These are phyloP conservation scores for Dendrolimus pini DNA, from an alignment of 2,888 invertebrate genomes.

Conservation along the genomic window DNA sequence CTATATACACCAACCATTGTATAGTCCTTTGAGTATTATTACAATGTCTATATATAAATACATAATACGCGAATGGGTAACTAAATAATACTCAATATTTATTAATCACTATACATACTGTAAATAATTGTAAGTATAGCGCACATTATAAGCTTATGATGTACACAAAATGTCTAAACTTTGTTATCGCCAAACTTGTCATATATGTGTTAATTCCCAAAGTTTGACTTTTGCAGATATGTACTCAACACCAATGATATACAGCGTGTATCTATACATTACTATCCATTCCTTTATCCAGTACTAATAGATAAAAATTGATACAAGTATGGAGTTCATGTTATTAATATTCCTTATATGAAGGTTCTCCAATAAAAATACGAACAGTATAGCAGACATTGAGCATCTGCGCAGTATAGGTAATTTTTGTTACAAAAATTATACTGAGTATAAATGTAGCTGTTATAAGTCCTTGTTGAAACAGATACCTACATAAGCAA, in stretches of 20 bases:
- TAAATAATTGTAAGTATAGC: neutral
- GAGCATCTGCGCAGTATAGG: no score
- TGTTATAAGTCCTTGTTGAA: no score
- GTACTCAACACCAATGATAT: slow-evolving; percentile 14
- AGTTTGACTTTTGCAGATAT: slow-evolving; percentile 65
- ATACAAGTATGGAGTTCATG: no score
- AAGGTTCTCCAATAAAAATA: no score
- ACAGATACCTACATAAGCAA: no score
- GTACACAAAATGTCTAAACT: slow-evolving; percentile 63
- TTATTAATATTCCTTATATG: no score
- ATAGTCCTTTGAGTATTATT: slow-evolving; percentile 51
- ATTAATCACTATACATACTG: slow-evolving; percentile 21
- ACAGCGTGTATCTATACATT: no score
- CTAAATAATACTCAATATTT: slow-evolving; percentile 30
- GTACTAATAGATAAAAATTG: no score
- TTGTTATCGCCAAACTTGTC: slow-evolving; percentile 36
- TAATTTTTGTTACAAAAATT: no score
- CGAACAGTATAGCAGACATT: no score
- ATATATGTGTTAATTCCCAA: slow-evolving; percentile 37
- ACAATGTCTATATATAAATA: slow-evolving; percentile 24
- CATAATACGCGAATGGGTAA: slow-evolving; percentile 39
- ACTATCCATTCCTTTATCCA: no score
- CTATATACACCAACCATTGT: slow-evolving; percentile 52
- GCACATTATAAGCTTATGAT: slow-evolving; percentile 14
- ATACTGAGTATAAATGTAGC: no score